Base-by-base conservation (phyloP, 2,888 invertebrate genomes). In the Drosophila ochracea region DNA sequence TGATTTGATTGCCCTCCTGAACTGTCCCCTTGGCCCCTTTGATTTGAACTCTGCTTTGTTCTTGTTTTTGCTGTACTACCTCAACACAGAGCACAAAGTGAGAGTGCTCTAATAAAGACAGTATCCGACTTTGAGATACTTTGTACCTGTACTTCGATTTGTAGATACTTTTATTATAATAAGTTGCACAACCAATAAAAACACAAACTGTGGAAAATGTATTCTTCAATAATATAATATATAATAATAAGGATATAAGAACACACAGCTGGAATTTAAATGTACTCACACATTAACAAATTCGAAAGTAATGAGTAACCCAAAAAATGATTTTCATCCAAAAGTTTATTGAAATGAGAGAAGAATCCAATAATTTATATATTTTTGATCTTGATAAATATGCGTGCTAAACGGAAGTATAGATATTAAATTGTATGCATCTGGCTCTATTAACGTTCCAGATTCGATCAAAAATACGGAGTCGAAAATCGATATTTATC, bases 1-100 rank as follows among this genome's bases (percentile, higher is more conserved):
- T 50, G 28, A 47, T 67, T 67, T 59, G 66, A 66, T 82, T 60
- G 74, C 74, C 82, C 82, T 41, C 35, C 64, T 71, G 55, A 73
- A 57, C 55, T 73, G 82, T 76, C 81, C 70, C 68, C 55, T 49
- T 47, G 69, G 5, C 57, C 25, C 30, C 7, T 39, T 39, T 19
- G 68, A 30, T 21, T 50, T 52, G 59, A 71, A 30, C 72, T 43
- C 16, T 35, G 33, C 28, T 35, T 21, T 37, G 19, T 52, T 62
- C 25, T 19, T 37, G 19, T 52, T 62, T 19, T 19, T 21, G 19
- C 31, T 62, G 57, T 19, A 35, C 57, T 64, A 57, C 65, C 65
- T 50, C 49, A 65, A 54, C 31, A 65, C 25, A 5, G 21, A 16
- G 30, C 41, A 30, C 10, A 16, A 25, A 19, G 28, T 55, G 19